Percentiles rank a stretch among this genome's conserved stretches.
These are phyloP conservation scores for Eulithis testata DNA, from an alignment of 2,888 invertebrate genomes.

Conservation along the genomic window DNA sequence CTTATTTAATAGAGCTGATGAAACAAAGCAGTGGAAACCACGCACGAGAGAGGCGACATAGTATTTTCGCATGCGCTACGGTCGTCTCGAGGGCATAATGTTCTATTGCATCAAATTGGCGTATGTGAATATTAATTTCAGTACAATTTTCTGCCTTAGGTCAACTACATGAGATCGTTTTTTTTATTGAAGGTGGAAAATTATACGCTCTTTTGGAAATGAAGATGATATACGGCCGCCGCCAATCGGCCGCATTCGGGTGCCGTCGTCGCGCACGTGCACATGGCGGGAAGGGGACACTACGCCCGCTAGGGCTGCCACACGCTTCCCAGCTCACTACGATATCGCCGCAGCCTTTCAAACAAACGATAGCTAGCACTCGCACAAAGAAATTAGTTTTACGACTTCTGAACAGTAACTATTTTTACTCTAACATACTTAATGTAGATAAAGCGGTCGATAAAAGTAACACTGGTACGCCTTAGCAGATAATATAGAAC, in stretches of 20 bases:
- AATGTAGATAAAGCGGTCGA: conserved; percentile 40
- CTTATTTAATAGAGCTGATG: conserved; percentile 15
- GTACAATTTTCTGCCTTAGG: conserved; percentile 33
- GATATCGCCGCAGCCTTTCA: conserved; percentile 48
- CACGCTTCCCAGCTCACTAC: conserved; percentile 42
- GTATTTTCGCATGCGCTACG: conserved; percentile 74
- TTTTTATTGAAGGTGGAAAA: conserved; percentile 19
- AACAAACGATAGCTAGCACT: conserved; percentile 33
- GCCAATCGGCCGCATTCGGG: conserved; percentile 74
- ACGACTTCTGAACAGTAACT: conserved; percentile 43
- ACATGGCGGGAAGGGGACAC: conserved; percentile 62
- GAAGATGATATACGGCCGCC: conserved; percentile 52
- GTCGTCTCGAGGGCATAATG: conserved; percentile 73
- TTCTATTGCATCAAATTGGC: conserved; percentile 39
- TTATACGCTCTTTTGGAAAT: conserved; percentile 43
- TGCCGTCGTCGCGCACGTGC: conserved; percentile 76
- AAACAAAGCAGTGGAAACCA: conserved; percentile 54
- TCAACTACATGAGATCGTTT: accelerated
- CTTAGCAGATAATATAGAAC: conserved; percentile 29
- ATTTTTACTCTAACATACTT: conserved; percentile 40
- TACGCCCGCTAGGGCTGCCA: conserved; percentile 54
- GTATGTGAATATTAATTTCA: conserved; percentile 27
- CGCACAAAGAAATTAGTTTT: conserved; percentile 47
- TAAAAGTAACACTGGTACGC: conserved; percentile 26
- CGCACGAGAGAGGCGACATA: conserved; percentile 46